These are phyloP conservation scores for Rattus norvegicus DNA, from an alignment of 2,113 vertebrate genomes.

Conservation along the genomic window DNA sequence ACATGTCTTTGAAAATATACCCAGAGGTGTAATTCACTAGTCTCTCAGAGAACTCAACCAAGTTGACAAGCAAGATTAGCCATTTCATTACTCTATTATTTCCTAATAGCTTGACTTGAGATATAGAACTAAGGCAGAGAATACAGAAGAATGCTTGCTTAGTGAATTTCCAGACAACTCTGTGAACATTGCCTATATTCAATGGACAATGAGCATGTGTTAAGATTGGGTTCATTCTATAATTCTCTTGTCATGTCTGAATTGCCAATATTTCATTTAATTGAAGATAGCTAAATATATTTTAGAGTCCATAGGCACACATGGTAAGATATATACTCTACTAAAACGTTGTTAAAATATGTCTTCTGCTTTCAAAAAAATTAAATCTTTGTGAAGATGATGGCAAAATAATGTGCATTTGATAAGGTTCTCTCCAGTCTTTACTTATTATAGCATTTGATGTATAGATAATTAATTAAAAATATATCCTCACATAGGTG, in stretches of 20 bases:
- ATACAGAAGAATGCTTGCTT: neutral
- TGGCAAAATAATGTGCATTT: neutral
- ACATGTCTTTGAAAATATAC: neutral
- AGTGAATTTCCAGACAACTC: neutral
- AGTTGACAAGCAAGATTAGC: neutral
- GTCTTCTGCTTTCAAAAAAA: neutral
- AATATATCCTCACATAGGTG: neutral
- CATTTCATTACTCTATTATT: neutral
- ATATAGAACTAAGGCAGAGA: neutral
- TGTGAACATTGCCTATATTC: slow-evolving; percentile 3
- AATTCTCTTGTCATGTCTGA: neutral
- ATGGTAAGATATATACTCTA: neutral
- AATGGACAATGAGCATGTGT: neutral
- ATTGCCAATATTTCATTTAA: neutral
- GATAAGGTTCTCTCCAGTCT: neutral
- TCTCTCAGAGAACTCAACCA: neutral
- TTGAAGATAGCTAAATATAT: neutral
- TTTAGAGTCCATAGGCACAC: no score
- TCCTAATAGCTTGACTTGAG: neutral
- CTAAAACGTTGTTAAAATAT: slow-evolving; percentile 5
- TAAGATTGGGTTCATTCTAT: neutral
- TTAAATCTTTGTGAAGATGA: neutral
- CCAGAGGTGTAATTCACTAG: neutral
- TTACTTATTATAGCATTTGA: neutral
- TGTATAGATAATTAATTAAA: neutral